Conservation (phyloP, 2,113 vertebrate genomes). For the Scortum barcoo region DNA sequence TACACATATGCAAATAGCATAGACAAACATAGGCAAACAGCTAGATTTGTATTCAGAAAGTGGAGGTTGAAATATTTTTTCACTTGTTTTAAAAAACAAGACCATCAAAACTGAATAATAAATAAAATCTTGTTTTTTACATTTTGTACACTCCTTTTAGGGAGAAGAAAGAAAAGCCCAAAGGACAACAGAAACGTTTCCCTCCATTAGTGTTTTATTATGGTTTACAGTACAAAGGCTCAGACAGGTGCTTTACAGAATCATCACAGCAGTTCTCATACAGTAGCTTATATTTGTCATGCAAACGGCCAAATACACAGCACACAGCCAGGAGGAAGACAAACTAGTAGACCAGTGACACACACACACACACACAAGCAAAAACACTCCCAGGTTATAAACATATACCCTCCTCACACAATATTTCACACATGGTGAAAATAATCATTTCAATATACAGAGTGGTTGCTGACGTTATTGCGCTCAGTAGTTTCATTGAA, state of each 20-base stretch:
- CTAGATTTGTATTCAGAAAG: no score
- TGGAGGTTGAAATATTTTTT: no score
- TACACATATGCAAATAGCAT: no score
- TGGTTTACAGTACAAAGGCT: slow-evolving; percentile 58
- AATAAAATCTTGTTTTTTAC: no score
- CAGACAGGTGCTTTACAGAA: slow-evolving; percentile 60
- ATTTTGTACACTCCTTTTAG: neutral
- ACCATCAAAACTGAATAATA: no score
- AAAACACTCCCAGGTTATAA: slow-evolving; percentile 1
- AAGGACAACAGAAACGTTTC: neutral
- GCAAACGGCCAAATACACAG: slow-evolving; percentile 65
- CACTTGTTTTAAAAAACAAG: no score
- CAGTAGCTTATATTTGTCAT: slow-evolving; percentile 56
- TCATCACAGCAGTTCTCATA: slow-evolving; percentile 36
- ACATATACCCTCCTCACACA: neutral
- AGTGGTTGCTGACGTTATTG: slow-evolving; percentile 33
- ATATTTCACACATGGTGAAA: slow-evolving; percentile 16
- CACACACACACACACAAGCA: slow-evolving; percentile 21
- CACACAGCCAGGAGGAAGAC: slow-evolving; percentile 14
- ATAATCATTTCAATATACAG: neutral
- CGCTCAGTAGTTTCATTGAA: slow-evolving; percentile 18
- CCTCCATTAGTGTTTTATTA: slow-evolving; percentile 47
- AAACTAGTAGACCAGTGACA: neutral
- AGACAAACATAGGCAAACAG: no score
- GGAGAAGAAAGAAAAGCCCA: neutral